These are phyloP conservation scores for Mesaphorura yosii DNA, from an alignment of 1,140 invertebrate species.

Conservation along the genomic window DNA sequence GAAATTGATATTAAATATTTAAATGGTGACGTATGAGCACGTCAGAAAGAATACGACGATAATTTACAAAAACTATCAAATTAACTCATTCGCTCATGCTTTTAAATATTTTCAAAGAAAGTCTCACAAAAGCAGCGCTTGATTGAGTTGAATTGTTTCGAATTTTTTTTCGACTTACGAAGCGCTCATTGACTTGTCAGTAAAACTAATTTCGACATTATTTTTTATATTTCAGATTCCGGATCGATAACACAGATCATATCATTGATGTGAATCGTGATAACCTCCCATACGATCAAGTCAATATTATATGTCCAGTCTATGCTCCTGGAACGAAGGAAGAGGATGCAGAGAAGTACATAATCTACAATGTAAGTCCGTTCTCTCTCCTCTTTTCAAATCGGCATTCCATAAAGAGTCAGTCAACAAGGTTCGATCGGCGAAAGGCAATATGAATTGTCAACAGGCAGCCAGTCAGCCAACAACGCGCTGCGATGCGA, in stretches of 20 bases:
- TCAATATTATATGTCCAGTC: constrained; percentile 88
- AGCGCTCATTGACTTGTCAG: not conserved
- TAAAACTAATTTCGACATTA: not conserved
- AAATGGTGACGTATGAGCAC: not conserved
- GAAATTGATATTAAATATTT: not conserved
- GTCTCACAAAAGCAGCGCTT: not conserved
- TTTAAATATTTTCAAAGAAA: not conserved
- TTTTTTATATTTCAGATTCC: constrained; percentile 58
- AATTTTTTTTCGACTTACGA: not conserved
- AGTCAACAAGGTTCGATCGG: too few relatives aligned
- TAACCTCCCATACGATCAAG: constrained; percentile 84
- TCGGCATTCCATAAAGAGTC: too few relatives aligned
- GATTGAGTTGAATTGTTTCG: not conserved
- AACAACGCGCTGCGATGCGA: too few relatives aligned
- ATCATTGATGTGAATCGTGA: constrained; percentile 92
- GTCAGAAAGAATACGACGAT: not conserved
- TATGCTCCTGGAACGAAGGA: constrained; percentile 74
- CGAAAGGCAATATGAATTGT: not conserved
- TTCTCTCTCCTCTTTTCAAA: too few relatives aligned
- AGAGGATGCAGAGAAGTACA: constrained; percentile 85
- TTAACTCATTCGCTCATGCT: not conserved
- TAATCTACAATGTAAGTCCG: constrained; percentile 83
- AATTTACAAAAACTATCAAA: not conserved
- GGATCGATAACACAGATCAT: constrained; percentile 94
- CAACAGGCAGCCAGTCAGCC: not conserved